These are phyloP conservation scores for Sphaerodactylus townsendi DNA, from an alignment of 2,113 vertebrate species.

Conservation along the genomic window DNA sequence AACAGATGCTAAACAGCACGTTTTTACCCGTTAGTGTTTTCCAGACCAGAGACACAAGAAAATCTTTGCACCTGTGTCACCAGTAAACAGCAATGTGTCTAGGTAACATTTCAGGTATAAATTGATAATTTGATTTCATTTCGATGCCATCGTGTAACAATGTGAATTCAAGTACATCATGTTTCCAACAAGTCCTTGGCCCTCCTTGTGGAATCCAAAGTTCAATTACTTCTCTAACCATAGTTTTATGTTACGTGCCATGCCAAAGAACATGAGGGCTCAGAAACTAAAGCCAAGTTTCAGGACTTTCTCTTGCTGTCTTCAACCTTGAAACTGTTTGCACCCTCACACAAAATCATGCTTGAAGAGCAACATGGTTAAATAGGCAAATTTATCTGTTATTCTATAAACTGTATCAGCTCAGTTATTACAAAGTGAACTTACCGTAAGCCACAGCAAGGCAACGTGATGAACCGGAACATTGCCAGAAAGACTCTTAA, in stretches of 20 bases:
- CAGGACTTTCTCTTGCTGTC: conserved; percentile 2
- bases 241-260: neutral
- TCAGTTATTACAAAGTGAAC: conserved; percentile 33
- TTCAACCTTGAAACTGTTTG: conserved; percentile 1
- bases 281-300: conserved; percentile 9
- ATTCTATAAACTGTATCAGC: conserved; percentile 1
- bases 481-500: conserved; percentile 90
- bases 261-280: neutral
- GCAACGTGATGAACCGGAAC: conserved; percentile 88
- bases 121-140: neutral
- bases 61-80: neutral
- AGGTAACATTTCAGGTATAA: neutral
- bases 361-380: conserved; percentile 16
- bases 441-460: conserved; percentile 94
- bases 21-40: neutral
- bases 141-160: neutral
- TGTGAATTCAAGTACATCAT: conserved; percentile 2
- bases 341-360: neutral
- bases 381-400: neutral
- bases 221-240: neutral
- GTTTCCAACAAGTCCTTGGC: conserved; percentile 8
- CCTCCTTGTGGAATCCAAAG: conserved; percentile 30
- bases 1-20: neutral
- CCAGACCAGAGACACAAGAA: conserved; percentile 6
- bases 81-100: neutral